Evolutionary conservation across 2,113 vertebrate genomes (phyloP).

Genomic region (Pelecanus crispus): DNA sequence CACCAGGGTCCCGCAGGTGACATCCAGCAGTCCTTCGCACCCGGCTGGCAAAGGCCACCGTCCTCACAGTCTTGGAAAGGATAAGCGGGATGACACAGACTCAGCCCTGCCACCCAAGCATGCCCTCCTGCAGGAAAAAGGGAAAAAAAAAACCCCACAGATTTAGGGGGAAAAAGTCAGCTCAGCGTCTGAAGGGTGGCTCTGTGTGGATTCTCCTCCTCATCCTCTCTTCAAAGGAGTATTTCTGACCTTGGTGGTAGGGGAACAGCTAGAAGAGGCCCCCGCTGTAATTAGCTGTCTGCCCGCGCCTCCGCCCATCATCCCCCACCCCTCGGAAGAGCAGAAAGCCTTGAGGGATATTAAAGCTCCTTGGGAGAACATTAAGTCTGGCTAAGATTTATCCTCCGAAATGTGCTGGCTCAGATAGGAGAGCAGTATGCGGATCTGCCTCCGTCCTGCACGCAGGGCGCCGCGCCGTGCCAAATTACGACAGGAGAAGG

Average conservation of each 20-base stretch:
- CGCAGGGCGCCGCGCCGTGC: fast-evolving
- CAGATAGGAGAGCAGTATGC: fast-evolving
- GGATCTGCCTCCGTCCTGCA: background rate
- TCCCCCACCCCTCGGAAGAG: background rate
- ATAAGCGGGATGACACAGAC: background rate
- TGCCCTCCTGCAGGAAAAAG: background rate
- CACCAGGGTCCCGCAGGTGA: background rate
- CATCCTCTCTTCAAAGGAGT: background rate
- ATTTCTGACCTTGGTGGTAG: background rate
- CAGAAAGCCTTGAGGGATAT: background rate
- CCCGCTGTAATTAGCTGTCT: background rate
- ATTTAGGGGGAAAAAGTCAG: background rate
- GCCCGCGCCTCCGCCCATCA: background rate
- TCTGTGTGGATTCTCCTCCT: background rate
- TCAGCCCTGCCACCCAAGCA: background rate
- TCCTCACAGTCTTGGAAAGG: background rate
- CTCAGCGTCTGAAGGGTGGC: background rate
- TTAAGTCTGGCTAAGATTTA: background rate
- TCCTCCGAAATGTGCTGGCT: background rate
- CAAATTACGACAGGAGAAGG: background rate
- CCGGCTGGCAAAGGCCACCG: background rate
- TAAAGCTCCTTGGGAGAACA: background rate
- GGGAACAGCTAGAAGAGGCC: background rate
- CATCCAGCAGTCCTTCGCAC: background rate
- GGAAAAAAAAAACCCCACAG: background rate